These are phyloP conservation scores for Phacellophora camtschatica DNA, from an alignment of 30 jellyfish, hydroid and myxozoan genomes.

Conservation along the genomic window DNA sequence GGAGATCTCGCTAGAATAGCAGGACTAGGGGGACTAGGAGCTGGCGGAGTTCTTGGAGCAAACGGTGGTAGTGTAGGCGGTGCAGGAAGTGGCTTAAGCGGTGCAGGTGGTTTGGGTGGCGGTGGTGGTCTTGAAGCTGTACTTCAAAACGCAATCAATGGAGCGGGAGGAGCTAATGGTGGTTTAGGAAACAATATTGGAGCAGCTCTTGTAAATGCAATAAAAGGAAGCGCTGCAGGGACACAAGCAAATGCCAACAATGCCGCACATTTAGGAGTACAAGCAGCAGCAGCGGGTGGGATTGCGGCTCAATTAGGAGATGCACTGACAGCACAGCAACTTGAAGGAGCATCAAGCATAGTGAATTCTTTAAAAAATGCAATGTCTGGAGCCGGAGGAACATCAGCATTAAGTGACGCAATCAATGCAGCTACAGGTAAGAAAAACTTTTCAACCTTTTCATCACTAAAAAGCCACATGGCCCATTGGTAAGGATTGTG, in stretches of 20 bases:
- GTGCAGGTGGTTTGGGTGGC: slow-evolving; percentile 12
- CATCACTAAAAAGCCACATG: neutral
- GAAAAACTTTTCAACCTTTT: neutral
- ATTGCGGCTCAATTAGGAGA: slow-evolving; percentile 29
- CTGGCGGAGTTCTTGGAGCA: slow-evolving; percentile 16
- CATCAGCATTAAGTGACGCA: slow-evolving; percentile 49
- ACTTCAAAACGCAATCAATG: neutral
- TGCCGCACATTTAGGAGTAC: slow-evolving; percentile 39
- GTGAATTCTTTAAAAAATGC: slow-evolving; percentile 47
- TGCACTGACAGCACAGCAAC: neutral
- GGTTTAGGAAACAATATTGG: neutral
- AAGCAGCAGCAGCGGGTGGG: slow-evolving; percentile 57
- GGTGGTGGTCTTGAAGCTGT: slow-evolving; percentile 2
- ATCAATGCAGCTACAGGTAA: slow-evolving; percentile 56
- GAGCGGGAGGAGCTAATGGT: slow-evolving; percentile 7
- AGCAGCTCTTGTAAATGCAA: slow-evolving; percentile 9
- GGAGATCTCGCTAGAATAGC: slow-evolving; percentile 59
- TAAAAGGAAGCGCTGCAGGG: slow-evolving; percentile 18
- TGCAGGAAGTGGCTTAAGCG: slow-evolving; percentile 1
- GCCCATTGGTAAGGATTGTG: neutral
- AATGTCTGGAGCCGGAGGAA: slow-evolving; percentile 38
- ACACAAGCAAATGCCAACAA: slow-evolving; percentile 1
- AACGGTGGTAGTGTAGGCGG: slow-evolving; percentile 6
- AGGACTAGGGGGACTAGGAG: slow-evolving; percentile 54
- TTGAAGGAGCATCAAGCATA: slow-evolving; percentile 14